A percentile compares a stretch with the other conserved stretches of the same genome.
Conservation (phyloP, 2,797 vertebrate genomes). For the Caiman crocodilus region DNA sequence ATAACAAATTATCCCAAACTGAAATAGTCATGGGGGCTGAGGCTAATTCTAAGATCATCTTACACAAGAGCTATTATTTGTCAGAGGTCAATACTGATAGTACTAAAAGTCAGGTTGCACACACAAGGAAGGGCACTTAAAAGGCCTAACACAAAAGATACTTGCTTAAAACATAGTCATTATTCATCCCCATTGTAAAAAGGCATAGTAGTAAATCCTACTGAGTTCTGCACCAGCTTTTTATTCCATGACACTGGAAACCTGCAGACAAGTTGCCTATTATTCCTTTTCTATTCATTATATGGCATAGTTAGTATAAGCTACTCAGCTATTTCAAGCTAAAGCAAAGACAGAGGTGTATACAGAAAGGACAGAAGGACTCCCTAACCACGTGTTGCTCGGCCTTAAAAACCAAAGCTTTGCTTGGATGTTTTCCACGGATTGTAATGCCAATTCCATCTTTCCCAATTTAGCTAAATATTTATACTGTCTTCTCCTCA, state of each 20-base stretch:
- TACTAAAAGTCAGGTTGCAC: background rate
- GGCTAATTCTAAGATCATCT: background rate
- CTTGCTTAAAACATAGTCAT: background rate
- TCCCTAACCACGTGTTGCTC: background rate
- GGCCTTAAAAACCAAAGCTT: background rate
- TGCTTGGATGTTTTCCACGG: rapidly evolving
- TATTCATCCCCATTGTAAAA: background rate
- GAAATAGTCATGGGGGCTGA: background rate
- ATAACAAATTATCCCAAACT: background rate
- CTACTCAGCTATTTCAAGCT: background rate
- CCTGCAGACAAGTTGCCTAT: background rate
- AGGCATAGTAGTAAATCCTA: background rate
- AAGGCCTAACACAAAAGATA: background rate
- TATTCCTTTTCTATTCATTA: background rate
- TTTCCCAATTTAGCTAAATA: background rate
- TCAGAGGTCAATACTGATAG: background rate
- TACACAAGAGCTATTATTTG: background rate
- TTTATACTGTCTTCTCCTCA: background rate
- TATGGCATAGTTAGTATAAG: background rate
- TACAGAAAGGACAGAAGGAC: background rate
- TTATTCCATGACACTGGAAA: background rate
- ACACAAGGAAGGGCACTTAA: too few relatives aligned
- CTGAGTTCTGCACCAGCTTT: background rate
- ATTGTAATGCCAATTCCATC: background rate
- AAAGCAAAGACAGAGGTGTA: background rate